Conservation (phyloP, 2,888 invertebrate genomes). For the Physocephala rufipes region DNA sequence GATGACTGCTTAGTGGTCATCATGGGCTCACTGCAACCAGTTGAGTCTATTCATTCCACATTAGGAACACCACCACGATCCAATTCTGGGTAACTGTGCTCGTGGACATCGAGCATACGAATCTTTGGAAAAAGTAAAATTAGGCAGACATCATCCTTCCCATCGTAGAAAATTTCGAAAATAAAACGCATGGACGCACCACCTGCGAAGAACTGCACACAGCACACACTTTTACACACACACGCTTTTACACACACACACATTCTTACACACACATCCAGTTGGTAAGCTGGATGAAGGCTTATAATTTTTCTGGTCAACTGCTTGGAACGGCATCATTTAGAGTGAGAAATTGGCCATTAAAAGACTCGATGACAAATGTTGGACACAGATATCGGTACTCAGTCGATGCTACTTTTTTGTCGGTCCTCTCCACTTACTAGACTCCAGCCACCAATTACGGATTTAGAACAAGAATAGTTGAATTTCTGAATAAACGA, state of each 20-base stretch:
- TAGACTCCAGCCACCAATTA: slow-evolving; percentile 42
- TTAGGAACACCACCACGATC: no score
- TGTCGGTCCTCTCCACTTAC: no score
- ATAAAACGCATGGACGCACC: slow-evolving; percentile 33
- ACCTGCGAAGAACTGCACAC: not conserved
- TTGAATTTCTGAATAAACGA: not conserved
- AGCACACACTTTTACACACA: not conserved
- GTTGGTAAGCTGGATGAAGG: not conserved
- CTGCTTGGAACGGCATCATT: slow-evolving; percentile 48
- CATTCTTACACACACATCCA: not conserved
- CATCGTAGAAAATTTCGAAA: slow-evolving; percentile 5
- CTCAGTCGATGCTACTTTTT: no score
- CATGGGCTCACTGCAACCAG: no score
- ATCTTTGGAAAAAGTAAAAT: not conserved
- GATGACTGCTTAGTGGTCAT: no score
- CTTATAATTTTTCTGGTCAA: slow-evolving; percentile 25
- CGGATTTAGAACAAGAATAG: not conserved
- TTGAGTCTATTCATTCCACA: no score
- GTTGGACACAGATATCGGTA: slow-evolving; percentile 37
- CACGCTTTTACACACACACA: not conserved
- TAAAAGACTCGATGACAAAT: slow-evolving; percentile 58
- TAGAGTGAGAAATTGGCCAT: slow-evolving; percentile 64
- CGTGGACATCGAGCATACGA: no score
- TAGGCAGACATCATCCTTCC: not conserved
- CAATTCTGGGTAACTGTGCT: no score